Conservation (phyloP, 37 sponge, comb jelly and placozoan genomes). For the Bolinopsis microptera region DNA sequence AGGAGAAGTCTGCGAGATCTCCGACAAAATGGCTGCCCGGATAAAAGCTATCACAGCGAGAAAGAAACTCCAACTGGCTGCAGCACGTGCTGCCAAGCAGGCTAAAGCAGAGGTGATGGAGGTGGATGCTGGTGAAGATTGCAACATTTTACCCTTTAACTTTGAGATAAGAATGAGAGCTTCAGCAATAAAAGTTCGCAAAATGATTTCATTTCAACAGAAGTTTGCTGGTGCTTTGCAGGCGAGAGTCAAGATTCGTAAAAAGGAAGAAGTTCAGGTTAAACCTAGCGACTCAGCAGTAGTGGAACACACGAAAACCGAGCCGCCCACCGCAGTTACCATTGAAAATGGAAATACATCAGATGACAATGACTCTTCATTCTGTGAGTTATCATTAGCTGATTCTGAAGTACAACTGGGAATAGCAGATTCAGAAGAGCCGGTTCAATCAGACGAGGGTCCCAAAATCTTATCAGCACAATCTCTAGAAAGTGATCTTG, state of each 20-base stretch:
- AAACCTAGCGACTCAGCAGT: not conserved
- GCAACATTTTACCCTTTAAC: not conserved
- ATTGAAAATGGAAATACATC: not conserved
- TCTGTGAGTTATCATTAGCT: not conserved
- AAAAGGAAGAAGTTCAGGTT: not conserved
- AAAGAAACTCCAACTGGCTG: not conserved
- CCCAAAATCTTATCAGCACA: not conserved
- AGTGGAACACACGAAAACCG: not conserved
- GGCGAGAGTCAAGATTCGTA: not conserved
- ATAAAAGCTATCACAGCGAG: not conserved
- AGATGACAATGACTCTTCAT: not conserved
- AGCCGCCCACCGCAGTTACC: not conserved
- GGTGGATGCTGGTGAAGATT: not conserved
- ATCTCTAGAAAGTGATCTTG: not conserved
- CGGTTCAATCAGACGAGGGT: no score
- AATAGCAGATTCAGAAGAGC: not conserved
- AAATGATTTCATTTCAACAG: not conserved
- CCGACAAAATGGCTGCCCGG: conserved; percentile 10
- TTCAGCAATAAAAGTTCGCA: not conserved
- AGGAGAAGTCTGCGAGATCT: conserved; percentile 43
- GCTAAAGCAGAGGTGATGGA: not conserved
- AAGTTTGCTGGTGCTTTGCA: not conserved
- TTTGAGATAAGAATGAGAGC: not conserved
- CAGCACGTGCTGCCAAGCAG: not conserved
- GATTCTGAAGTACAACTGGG: not conserved